phyloP scores from a whole-genome alignment of 2,797 vertebrate species.

The Decapterus maruadsi region DNA sequence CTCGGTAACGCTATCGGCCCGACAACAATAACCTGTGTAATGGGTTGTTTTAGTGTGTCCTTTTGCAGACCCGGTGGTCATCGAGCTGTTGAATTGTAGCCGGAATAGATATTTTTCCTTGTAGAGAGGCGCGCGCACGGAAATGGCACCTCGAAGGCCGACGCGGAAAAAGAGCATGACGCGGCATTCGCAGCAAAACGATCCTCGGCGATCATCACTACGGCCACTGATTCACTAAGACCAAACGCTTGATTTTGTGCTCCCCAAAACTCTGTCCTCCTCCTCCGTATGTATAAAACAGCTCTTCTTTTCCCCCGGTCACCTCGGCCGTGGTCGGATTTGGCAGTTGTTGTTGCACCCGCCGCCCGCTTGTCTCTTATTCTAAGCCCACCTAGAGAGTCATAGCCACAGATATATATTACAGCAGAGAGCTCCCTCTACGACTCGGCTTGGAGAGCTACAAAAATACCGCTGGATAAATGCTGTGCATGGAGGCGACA shows the following conservation, averaged over 20 bases:
- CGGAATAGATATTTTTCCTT: background rate
- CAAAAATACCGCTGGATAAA: slow-evolving; percentile 78
- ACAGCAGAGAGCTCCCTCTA: slow-evolving; percentile 90
- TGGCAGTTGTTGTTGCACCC: slow-evolving; percentile 56
- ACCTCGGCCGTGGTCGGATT: slow-evolving; percentile 14
- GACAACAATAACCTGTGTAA: background rate
- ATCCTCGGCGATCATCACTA: slow-evolving; percentile 19
- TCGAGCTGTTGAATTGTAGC: too few relatives aligned
- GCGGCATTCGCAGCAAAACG: slow-evolving; percentile 43
- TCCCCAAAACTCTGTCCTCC: slow-evolving; percentile 6
- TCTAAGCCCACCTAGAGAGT: slow-evolving; percentile 78
- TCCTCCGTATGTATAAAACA: background rate
- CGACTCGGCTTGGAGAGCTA: slow-evolving; percentile 86
- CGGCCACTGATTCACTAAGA: background rate
- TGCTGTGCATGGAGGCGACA: slow-evolving; percentile 49
- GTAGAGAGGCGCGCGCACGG: slow-evolving; percentile 32
- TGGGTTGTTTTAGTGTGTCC: accelerated
- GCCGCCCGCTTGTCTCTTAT: slow-evolving; percentile 74
- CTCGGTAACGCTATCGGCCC: background rate
- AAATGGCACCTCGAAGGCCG: slow-evolving; percentile 14
- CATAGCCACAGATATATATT: slow-evolving; percentile 75
- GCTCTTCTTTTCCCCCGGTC: background rate
- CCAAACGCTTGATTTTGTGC: background rate
- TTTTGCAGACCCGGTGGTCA: background rate
- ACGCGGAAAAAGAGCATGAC: slow-evolving; percentile 55